phyloP scores from a whole-genome alignment of 2,888 invertebrate genomes.

The Andrena marginata region DNA sequence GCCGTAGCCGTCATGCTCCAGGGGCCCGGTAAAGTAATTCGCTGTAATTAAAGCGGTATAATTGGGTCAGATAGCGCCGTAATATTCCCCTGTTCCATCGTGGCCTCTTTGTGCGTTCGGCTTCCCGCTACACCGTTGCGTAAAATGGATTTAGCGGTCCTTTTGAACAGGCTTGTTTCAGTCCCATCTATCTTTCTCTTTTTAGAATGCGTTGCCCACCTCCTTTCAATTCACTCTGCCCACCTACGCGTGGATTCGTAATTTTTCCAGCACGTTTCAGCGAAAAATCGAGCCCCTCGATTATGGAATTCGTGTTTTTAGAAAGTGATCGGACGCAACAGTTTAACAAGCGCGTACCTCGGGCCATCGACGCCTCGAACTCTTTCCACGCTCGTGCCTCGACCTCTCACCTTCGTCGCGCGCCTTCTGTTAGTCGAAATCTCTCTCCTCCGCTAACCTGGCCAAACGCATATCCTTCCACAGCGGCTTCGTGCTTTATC shows the following conservation, averaged over 20 bases:
- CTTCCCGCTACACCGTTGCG: not conserved
- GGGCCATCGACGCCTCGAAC: conserved; percentile 59
- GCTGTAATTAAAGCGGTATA: conserved; percentile 70
- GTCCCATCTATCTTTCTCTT: conserved; percentile 23
- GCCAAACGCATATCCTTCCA: conserved; percentile 56
- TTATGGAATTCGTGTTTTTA: conserved; percentile 46
- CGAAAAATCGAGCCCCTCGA: not conserved
- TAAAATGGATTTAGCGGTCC: conserved; percentile 21
- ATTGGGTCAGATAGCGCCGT: conserved; percentile 68
- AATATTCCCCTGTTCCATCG: conserved; percentile 15
- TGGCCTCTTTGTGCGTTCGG: conserved; percentile 15
- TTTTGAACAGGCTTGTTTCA: conserved; percentile 21
- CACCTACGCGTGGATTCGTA: not conserved
- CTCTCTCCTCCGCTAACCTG: conserved; percentile 17
- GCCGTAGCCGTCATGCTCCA: conserved; percentile 48
- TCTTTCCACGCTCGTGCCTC: conserved; percentile 53
- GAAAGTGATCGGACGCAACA: conserved; percentile 52
- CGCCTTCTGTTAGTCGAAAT: conserved; percentile 47
- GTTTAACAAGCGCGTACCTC: conserved; percentile 30
- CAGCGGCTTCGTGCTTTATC: conserved; percentile 70
- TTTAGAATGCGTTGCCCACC: conserved; percentile 14
- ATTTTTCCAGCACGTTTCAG: not conserved
- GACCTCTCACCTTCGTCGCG: conserved; percentile 56
- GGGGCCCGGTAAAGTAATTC: conserved; percentile 63
- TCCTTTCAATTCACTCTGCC: not conserved